Evolutionary conservation across 2,888 invertebrate genomes (phyloP).

Genomic region (Caenorhabditis macrosperma): DNA sequence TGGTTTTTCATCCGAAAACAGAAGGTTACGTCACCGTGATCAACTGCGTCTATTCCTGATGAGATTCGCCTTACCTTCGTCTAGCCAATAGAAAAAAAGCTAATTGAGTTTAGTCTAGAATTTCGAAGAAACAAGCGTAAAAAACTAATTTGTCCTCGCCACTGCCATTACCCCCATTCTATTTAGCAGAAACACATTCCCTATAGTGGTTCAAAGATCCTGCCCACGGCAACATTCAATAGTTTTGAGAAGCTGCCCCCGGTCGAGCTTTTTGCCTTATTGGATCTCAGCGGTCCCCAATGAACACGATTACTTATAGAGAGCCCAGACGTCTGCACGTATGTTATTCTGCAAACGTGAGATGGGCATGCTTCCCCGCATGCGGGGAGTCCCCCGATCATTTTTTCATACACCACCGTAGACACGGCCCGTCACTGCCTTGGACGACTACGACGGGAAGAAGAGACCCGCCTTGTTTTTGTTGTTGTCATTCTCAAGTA

Average conservation of each 20-base stretch:
- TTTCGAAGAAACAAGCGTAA: conserved; percentile 21
- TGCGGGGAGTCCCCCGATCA: conserved; percentile 25
- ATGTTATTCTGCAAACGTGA: conserved; percentile 12
- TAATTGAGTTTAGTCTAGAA: conserved; percentile 30
- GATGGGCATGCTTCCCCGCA: conserved; percentile 15
- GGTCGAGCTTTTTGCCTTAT: neutral
- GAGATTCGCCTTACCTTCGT: neutral
- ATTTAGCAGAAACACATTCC: neutral
- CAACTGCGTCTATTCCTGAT: neutral
- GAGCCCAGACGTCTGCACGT: neutral
- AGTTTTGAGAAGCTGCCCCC: neutral
- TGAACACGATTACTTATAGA: conserved; percentile 7
- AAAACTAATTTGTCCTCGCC: neutral
- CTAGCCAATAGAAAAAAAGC: neutral
- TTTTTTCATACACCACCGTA: conserved; percentile 2
- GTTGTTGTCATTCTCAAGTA: conserved; percentile 59
- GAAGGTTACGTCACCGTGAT: conserved; percentile 21
- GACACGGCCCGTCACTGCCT: conserved; percentile 25
- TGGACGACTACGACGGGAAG: conserved; percentile 31
- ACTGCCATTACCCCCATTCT: neutral
- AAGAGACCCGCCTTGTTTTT: conserved; percentile 51
- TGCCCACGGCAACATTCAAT: neutral
- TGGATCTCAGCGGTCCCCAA: neutral
- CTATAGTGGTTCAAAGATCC: conserved; percentile 27
- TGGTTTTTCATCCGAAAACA: neutral